Conservation (phyloP, 2,797 vertebrate species). For the Salarias fasciatus region DNA sequence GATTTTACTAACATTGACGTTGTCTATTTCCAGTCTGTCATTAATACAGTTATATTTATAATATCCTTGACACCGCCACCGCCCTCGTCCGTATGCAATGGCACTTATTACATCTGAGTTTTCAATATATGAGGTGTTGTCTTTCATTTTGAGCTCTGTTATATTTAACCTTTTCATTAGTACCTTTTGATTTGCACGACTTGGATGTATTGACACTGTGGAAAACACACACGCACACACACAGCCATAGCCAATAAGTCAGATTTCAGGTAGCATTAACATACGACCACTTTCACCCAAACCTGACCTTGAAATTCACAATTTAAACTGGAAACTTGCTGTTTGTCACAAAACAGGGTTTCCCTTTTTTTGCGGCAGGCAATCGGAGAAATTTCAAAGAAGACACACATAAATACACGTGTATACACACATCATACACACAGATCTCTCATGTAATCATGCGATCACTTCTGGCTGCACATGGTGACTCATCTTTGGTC, state of each 20-base stretch:
- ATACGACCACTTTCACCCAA: too few relatives aligned
- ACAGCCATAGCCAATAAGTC: neutral
- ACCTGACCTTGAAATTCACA: too few relatives aligned
- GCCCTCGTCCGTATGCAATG: too few relatives aligned
- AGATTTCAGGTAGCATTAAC: too few relatives aligned
- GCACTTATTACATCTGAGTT: too few relatives aligned
- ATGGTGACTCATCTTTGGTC: constrained; percentile 71
- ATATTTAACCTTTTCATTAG: constrained; percentile 34
- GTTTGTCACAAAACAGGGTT: neutral
- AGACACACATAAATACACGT: constrained; percentile 1
- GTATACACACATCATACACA: constrained; percentile 5
- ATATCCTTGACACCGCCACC: too few relatives aligned
- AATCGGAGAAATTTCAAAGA: neutral
- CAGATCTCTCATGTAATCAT: constrained; percentile 60
- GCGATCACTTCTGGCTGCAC: constrained; percentile 61
- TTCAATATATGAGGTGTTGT: too few relatives aligned
- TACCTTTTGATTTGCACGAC: constrained; percentile 41
- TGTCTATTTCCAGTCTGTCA: too few relatives aligned
- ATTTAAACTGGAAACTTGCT: neutral
- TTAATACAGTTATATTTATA: too few relatives aligned
- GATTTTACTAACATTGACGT: too few relatives aligned
- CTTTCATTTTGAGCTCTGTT: neutral
- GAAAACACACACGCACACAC: neutral
- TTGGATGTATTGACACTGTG: constrained; percentile 21
- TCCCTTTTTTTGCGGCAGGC: too few relatives aligned